Conservation (phyloP, 1,140 invertebrate species). For the Dendroctonus valens region DNA sequence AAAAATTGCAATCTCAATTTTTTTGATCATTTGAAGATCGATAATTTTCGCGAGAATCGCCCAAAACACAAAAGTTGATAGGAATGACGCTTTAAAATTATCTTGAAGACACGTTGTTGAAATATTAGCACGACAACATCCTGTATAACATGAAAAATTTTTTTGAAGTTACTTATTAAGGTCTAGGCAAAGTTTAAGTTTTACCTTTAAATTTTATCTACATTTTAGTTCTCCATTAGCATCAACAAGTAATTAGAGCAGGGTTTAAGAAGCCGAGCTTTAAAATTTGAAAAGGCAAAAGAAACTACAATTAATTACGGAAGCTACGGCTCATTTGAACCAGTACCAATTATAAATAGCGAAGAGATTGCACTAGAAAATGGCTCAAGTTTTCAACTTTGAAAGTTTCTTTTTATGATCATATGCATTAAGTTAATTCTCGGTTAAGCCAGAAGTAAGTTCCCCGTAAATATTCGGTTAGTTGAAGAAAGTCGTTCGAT, state of each 20-base stretch:
- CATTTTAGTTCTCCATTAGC: background rate
- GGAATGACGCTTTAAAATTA: too few relatives aligned
- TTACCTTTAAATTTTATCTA: too few relatives aligned
- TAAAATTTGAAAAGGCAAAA: background rate
- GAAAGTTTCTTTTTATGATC: conserved; percentile 21
- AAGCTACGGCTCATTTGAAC: conserved; percentile 3
- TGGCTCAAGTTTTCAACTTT: conserved; percentile 21
- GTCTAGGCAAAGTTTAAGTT: too few relatives aligned
- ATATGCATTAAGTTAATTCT: conserved; percentile 16
- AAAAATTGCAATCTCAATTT: too few relatives aligned
- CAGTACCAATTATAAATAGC: conserved; percentile 19
- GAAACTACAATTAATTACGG: conserved; percentile 2
- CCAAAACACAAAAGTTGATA: too few relatives aligned
- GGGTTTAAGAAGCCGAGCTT: background rate
- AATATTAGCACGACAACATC: too few relatives aligned
- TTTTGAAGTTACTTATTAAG: too few relatives aligned
- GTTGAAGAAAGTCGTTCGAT: conserved; percentile 17
- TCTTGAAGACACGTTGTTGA: too few relatives aligned
- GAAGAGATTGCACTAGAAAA: conserved; percentile 16
- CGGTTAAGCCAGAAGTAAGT: conserved; percentile 19
- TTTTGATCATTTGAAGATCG: too few relatives aligned
- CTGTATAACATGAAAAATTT: too few relatives aligned
- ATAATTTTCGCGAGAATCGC: too few relatives aligned
- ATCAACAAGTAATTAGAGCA: conserved; percentile 4
- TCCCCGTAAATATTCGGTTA: conserved; percentile 14